These are phyloP conservation scores for Glyptemys insculpta DNA, from an alignment of 2,797 vertebrate species.

Conservation along the genomic window DNA sequence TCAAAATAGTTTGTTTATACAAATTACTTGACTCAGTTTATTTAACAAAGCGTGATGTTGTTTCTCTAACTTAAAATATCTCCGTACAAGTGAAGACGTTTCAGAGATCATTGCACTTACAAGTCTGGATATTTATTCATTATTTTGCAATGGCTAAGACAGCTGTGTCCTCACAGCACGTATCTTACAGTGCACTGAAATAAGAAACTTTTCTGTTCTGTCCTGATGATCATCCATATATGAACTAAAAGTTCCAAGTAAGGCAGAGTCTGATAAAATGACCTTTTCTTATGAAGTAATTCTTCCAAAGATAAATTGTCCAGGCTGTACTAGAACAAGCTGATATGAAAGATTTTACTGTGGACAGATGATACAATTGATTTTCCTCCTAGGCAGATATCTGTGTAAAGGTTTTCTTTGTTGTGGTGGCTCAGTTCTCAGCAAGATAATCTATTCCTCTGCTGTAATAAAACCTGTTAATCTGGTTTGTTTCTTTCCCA, in stretches of 20 bases:
- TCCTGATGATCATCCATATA: neutral
- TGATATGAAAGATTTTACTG: neutral
- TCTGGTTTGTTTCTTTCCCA: neutral
- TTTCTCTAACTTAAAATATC: neutral
- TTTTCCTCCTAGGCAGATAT: neutral
- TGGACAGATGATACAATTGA: neutral
- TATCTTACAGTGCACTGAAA: neutral
- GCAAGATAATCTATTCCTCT: neutral
- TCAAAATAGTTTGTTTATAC: neutral
- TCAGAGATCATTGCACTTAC: neutral
- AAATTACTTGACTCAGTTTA: neutral
- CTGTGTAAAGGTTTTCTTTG: neutral
- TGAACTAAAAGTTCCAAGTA: neutral
- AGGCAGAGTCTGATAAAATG: neutral
- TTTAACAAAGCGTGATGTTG: neutral
- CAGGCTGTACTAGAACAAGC: neutral
- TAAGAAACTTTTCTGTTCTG: neutral
- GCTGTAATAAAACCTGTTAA: neutral
- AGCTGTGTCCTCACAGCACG: neutral
- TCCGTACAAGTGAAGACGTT: neutral
- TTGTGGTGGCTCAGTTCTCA: neutral
- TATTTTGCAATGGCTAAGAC: neutral
- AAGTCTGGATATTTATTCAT: neutral
- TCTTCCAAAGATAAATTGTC: constrained; percentile 20
- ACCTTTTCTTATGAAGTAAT: constrained; percentile 8